These are phyloP conservation scores for Sternarchorhynchus goeldii DNA, from an alignment of 2,797 vertebrate genomes.

Conservation along the genomic window DNA sequence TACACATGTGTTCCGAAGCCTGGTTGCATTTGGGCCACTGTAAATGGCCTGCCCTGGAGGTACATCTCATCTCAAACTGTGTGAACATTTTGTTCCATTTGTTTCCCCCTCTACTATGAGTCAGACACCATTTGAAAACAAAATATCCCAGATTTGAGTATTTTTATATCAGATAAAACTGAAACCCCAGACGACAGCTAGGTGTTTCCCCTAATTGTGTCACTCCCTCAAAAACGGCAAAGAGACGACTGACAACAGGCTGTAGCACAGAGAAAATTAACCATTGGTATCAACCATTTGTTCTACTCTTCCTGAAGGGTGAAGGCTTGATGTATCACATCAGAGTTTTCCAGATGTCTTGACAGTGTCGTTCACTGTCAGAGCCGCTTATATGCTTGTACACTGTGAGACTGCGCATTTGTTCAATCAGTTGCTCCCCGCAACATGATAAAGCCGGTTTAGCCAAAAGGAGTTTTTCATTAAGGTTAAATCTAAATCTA, in stretches of 20 bases:
- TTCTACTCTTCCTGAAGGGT: background rate
- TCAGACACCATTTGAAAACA: constrained; percentile 19
- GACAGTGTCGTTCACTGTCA: background rate
- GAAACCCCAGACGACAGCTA: background rate
- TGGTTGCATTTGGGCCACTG: constrained; percentile 24
- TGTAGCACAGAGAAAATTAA: no score
- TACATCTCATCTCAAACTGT: constrained; percentile 33
- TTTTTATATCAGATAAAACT: background rate
- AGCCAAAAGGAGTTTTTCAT: background rate
- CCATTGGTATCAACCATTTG: no score
- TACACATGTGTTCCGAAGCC: constrained; percentile 33
- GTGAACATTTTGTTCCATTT: constrained; percentile 7
- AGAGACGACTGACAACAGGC: no score
- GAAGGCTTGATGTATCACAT: background rate
- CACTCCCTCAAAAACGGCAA: no score
- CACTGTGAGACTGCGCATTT: background rate
- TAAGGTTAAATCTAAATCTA: background rate
- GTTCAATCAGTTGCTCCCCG: constrained; percentile 20
- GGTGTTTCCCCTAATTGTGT: background rate
- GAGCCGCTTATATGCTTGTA: background rate
- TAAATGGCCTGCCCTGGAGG: constrained; percentile 32
- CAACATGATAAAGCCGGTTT: background rate
- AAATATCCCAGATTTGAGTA: constrained; percentile 13
- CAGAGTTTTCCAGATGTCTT: constrained; percentile 18
- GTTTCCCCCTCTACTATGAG: constrained; percentile 13